Evolutionary conservation across 2,113 vertebrate species (phyloP).

Genomic region (Coptodon bakossiorum): DNA sequence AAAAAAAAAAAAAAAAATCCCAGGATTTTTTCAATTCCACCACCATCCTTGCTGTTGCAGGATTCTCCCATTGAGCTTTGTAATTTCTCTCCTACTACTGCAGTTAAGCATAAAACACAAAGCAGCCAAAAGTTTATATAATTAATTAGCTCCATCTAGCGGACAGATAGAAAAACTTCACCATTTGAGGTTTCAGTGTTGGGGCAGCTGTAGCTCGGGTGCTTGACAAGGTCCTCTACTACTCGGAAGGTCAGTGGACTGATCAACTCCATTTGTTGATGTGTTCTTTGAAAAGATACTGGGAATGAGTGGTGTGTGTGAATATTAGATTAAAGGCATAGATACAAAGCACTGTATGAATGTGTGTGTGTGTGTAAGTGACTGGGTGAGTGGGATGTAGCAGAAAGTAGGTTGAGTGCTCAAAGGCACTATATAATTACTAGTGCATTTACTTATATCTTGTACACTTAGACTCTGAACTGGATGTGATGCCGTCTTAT

Average conservation of each 20-base stretch:
- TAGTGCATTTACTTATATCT: neutral
- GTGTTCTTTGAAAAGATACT: neutral
- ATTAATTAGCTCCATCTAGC: neutral
- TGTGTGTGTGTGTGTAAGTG: neutral
- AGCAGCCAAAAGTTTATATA: neutral
- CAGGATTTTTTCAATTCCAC: neutral
- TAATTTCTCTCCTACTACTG: neutral
- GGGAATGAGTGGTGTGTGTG: neutral
- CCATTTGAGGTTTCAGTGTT: neutral
- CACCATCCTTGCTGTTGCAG: neutral
- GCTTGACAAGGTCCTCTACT: neutral
- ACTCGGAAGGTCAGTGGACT: neutral
- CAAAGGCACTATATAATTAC: neutral
- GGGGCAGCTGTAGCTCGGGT: neutral
- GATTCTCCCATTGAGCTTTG: neutral
- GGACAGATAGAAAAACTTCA: neutral
- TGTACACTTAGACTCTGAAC: neutral
- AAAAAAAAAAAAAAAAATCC: neutral
- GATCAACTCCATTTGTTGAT: neutral
- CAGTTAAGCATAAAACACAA: neutral
- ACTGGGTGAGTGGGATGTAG: neutral
- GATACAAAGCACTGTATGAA: neutral
- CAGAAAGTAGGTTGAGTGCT: neutral
- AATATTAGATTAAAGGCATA: neutral
- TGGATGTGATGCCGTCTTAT: neutral